Base-by-base conservation (phyloP, 1,140 invertebrate genomes). In the Colletes latitarsis region DNA sequence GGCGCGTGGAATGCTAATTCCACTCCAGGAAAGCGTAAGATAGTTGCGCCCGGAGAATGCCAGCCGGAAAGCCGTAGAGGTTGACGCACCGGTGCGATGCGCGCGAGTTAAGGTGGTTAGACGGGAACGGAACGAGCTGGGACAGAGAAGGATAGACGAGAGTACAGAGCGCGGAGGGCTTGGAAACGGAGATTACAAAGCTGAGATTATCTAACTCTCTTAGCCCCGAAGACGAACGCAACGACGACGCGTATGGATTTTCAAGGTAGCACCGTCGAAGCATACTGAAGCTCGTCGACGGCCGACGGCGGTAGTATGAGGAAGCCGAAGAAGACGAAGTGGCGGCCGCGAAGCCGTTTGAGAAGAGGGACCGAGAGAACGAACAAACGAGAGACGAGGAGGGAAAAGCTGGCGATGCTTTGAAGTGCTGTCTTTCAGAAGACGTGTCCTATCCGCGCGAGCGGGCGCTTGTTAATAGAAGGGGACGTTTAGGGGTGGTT, bases 351-450 rank as follows among this genome's bases (percentile, higher is more conserved):
- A 81, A 72, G 52, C 53, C 71, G 53, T 66, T 49, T 49, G 8
- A 55, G 10, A 12, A 15, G 8, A 75, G 72, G 6, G 69, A 62
- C 21, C 8, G 62, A 58, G 73, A 30, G 52, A 55, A 30, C 30
- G 53, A 49, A 55, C 15, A 17, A 19, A 46, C 39, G 52, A 52
- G 15, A 63, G 68, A 55, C 30, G 58, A 14, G 43, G 63, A 58
- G 62, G n/a, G 62, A 76, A 67, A 80, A 30, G 30, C 60, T 73
- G 78, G 66, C 76, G 77, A 80, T 60, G 89, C 92, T 91, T 93
- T 92, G 92, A 92, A 91, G 89, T 90, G 88, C 90, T 89, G 91
- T 91, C 91, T 92, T 92, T 93, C 90, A 90, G 82, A 84, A 86
- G 90, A 92, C 91, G 91, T 92, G 91, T 92, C 88, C 90, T 92